Conservation (phyloP, 2,113 vertebrate species). For the Phaethornis superciliosus region DNA sequence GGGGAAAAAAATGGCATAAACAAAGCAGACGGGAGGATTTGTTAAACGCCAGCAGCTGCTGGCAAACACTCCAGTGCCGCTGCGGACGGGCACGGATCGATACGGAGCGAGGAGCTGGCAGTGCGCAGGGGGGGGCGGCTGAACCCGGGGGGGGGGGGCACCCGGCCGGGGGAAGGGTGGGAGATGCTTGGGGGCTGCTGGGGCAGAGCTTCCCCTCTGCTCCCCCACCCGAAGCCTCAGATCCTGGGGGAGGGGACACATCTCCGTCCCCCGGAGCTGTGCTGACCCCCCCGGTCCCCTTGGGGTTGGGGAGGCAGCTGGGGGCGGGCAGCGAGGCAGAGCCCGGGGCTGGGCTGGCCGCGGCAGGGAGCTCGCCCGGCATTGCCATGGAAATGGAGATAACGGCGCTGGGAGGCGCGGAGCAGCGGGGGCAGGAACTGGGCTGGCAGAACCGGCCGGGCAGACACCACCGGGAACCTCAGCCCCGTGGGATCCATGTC, state of each 20-base stretch:
- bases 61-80: neutral
- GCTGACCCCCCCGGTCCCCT: accelerated
- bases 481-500: accelerated
- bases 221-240: neutral
- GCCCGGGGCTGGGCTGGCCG: neutral
- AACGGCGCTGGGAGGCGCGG: neutral
- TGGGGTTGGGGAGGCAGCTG: accelerated
- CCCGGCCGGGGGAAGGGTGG: neutral
- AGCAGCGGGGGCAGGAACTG: constrained; percentile 1
- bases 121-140: accelerated
- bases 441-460: neutral
- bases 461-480: neutral
- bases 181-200: neutral
- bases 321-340: neutral
- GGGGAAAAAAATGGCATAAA: neutral
- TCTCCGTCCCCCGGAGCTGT: neutral
- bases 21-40: constrained; percentile 10
- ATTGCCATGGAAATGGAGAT: constrained; percentile 63
- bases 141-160: too few species aligned
- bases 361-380: neutral
- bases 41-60: neutral
- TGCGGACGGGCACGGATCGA: accelerated
- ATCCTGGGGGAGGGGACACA: accelerated
- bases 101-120: neutral
- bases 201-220: neutral